Evolutionary conservation across 2,888 invertebrate species (phyloP).

Genomic region (Hyalella azteca): DNA sequence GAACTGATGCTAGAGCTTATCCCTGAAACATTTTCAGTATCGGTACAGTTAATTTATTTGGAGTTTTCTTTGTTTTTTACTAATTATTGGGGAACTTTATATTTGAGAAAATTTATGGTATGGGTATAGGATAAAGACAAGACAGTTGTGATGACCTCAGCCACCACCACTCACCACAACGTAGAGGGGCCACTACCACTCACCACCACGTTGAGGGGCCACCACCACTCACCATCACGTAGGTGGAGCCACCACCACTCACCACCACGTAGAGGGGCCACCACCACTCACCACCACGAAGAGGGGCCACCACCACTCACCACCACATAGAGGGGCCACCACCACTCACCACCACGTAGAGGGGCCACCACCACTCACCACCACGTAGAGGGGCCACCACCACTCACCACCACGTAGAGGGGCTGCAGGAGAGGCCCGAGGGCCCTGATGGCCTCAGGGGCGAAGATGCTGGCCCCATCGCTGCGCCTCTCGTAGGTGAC

Average conservation of each 20-base stretch:
- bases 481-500: constrained; percentile 88
- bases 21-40: too few species aligned
- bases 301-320: background rate
- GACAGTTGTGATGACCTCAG: too few species aligned
- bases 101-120: too few species aligned
- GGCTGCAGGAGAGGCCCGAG: constrained; percentile 90
- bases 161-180: too few species aligned
- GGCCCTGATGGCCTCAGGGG: constrained; percentile 82
- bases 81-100: too few species aligned
- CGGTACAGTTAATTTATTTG: too few species aligned
- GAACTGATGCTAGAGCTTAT: too few species aligned
- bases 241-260: background rate
- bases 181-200: too few species aligned
- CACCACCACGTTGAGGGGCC: too few species aligned
- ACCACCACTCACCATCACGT: background rate
- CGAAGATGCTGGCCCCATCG: constrained; percentile 78
- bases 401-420: constrained; percentile 79
- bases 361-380: background rate
- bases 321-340: background rate
- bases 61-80: too few species aligned
- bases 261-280: background rate
- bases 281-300: background rate
- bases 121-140: too few species aligned
- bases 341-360: background rate
- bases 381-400: background rate